Conservation (phyloP, 2,888 invertebrate genomes). For the Sphaeridia pumilis region DNA sequence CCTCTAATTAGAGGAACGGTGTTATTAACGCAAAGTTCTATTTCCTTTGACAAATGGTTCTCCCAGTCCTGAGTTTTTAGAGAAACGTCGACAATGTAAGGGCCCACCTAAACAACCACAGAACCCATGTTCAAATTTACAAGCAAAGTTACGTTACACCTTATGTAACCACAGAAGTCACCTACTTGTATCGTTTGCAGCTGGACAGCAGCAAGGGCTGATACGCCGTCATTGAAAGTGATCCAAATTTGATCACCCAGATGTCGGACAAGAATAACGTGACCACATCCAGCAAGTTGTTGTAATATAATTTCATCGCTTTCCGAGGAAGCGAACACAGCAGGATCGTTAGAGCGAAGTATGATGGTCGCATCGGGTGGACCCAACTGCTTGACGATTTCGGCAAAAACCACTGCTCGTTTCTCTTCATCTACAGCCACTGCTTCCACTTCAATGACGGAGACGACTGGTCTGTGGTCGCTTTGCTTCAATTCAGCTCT, state of each 20-base stretch:
- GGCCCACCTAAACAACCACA: slow-evolving; percentile 36
- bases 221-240: slow-evolving; percentile 79
- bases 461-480: slow-evolving; percentile 92
- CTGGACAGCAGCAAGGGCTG: slow-evolving; percentile 61
- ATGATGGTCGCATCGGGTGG: slow-evolving; percentile 92
- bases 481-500: slow-evolving; percentile 92
- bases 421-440: slow-evolving; percentile 63
- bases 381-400: slow-evolving; percentile 73
- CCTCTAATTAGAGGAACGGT: slow-evolving; percentile 55
- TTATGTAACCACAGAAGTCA: not conserved
- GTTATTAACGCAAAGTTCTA: slow-evolving; percentile 70
- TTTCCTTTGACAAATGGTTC: slow-evolving; percentile 65
- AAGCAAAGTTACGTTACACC: not conserved
- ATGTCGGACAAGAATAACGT: slow-evolving; percentile 81
- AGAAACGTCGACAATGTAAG: slow-evolving; percentile 51
- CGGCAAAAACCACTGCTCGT: slow-evolving; percentile 67
- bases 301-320: slow-evolving; percentile 45
- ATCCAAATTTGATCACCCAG: slow-evolving; percentile 82
- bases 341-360: slow-evolving; percentile 26
- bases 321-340: slow-evolving; percentile 29
- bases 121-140: not conserved
- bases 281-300: slow-evolving; percentile 71
- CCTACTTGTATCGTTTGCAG: slow-evolving; percentile 47
- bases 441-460: slow-evolving; percentile 77
- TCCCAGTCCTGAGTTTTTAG: slow-evolving; percentile 80